Evolutionary conservation across 2,888 invertebrate genomes (phyloP), one percentile per base, ranked within the genome.

Genomic region (Dendrolimus houi): DNA sequence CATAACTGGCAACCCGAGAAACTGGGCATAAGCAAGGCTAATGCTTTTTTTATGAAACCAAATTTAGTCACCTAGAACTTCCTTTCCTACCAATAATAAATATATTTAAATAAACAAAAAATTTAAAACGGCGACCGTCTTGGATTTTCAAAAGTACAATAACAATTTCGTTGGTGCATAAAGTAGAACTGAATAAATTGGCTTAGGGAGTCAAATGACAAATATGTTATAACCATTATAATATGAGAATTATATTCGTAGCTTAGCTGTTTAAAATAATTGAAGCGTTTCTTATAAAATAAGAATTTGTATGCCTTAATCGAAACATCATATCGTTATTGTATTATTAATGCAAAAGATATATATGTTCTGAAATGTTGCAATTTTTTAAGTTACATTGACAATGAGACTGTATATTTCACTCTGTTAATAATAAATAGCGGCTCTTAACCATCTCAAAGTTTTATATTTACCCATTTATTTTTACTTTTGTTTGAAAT

Each of bases 291-390:
- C 89, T 88, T 89, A 89, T 89, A 13, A 77, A 86, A 90, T 89
- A 88, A 88, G 88, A 90, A 84, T 73, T 62, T 70, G 75, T 86
- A 88, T 87, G 89, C 89, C 89, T 90, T 90, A 87, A 77, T 77
- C 75, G 79, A 79, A 84, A 83, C 72, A 69, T 85, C 89, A 88
- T 90, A 89, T 88, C 89, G 87, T 89, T 87, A 86, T 87, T 87
- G 85, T 86, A 84, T 87, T 87, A 56, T 69, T 82, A 83, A 87
- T 85, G 79, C 84, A 85, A 84, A 72, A 74, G 60, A 62, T 62
- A 61, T 60, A 60, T 59, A 58, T 54, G 54, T 55, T 6, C 29
- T 29, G 29, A 29, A 29, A 29, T 6, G 3, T 29, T 29, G 29
- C 29, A 29, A 29, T 29, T 52, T 56, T 40, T 52, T 58, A 56